These are phyloP conservation scores for Kryptopterus vitreolus DNA, from an alignment of 2,797 vertebrate species.

Conservation along the genomic window DNA sequence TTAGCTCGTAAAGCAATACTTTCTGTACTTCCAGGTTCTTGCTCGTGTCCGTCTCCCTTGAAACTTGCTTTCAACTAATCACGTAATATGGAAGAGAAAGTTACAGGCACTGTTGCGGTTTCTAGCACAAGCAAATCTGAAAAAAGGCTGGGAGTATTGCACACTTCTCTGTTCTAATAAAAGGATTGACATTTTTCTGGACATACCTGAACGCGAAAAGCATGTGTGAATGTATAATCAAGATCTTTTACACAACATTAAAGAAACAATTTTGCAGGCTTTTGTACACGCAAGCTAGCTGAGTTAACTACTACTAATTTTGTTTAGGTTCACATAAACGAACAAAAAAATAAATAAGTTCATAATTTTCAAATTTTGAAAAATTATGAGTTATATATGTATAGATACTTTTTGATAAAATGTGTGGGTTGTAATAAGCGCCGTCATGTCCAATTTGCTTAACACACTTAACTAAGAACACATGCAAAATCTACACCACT, in stretches of 20 bases:
- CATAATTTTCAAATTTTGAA: too few species aligned
- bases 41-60: neutral
- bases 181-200: neutral
- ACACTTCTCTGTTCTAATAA: neutral
- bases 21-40: neutral
- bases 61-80: neutral
- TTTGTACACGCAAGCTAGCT: neutral
- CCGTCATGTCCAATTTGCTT: too few species aligned
- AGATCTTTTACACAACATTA: neutral
- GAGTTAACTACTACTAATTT: too few species aligned
- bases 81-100: neutral
- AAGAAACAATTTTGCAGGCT: neutral
- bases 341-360: too few species aligned
- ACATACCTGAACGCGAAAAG: neutral
- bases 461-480: too few species aligned
- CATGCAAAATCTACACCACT: neutral
- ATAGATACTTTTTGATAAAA: too few species aligned
- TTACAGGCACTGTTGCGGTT: neutral
- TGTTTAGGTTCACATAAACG: too few species aligned
- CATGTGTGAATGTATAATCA: neutral
- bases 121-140: neutral
- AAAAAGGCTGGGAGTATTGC: neutral
- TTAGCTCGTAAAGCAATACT: neutral
- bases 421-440: too few species aligned
- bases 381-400: too few species aligned